Percentiles rank a stretch among this genome's conserved stretches.
phyloP scores from a whole-genome alignment of 2,797 vertebrate genomes.

The Chrosomus eos region DNA sequence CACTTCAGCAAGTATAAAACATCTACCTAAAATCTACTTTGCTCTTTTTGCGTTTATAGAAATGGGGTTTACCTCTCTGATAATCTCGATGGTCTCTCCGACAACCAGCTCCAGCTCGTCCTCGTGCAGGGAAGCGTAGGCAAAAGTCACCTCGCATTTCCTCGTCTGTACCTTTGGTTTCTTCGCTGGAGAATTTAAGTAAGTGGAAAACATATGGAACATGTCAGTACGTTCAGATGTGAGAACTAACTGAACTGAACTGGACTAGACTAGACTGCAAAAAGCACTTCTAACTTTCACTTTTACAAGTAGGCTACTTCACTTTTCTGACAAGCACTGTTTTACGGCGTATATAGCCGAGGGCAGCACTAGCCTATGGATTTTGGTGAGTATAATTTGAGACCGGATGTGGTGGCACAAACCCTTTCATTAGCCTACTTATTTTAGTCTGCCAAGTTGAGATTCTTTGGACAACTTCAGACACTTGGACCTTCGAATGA shows the following conservation, averaged over 20 bases:
- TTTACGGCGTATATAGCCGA: slow-evolving; percentile 12
- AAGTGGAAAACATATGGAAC: slow-evolving; percentile 38
- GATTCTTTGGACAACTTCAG: not conserved
- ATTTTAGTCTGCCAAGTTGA: slow-evolving; percentile 16
- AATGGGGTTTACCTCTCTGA: slow-evolving; percentile 78
- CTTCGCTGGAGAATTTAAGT: slow-evolving; percentile 71
- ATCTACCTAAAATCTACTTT: not conserved
- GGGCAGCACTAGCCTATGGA: slow-evolving; percentile 17
- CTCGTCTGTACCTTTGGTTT: slow-evolving; percentile 68
- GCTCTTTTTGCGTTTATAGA: not conserved
- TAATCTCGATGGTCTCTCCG: slow-evolving; percentile 81
- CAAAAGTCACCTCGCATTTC: slow-evolving; percentile 82
- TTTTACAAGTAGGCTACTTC: slow-evolving; percentile 8
- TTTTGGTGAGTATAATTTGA: slow-evolving; percentile 37
- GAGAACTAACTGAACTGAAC: not conserved
- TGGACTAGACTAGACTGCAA: not conserved
- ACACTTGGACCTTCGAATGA: not conserved
- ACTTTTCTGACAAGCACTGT: slow-evolving; percentile 24
- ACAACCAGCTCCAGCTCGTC: slow-evolving; percentile 80
- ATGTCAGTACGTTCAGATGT: slow-evolving; percentile 19
- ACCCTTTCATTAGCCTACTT: slow-evolving; percentile 42
- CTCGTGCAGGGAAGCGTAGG: slow-evolving; percentile 73
- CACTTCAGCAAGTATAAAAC: not conserved
- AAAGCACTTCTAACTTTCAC: slow-evolving; percentile 9
- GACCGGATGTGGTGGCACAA: slow-evolving; percentile 46